Conservation (phyloP, 2,113 vertebrate genomes). For the Aramus guarauna region DNA sequence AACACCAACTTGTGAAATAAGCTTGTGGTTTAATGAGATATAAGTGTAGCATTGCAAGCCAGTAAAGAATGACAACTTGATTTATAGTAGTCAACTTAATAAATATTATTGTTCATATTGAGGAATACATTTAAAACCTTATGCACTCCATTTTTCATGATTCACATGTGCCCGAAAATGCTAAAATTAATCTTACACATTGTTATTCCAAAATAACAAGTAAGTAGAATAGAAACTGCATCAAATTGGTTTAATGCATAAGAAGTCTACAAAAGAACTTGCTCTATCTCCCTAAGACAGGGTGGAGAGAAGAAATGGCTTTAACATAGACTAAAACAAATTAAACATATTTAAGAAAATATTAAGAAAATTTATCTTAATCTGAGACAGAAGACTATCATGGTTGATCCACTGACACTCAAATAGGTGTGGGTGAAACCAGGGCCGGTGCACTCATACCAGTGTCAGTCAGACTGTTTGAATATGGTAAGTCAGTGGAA, state of each 20-base stretch:
- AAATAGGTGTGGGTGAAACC: neutral
- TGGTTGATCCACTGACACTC: neutral
- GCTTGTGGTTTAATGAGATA: neutral
- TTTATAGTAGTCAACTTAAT: neutral
- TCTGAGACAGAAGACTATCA: neutral
- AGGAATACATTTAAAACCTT: neutral
- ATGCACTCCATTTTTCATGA: neutral
- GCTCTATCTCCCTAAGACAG: neutral
- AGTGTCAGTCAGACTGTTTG: neutral
- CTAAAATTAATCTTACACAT: neutral
- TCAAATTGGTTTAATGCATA: neutral
- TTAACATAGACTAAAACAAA: neutral
- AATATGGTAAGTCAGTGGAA: neutral
- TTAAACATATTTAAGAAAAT: neutral
- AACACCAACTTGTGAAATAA: neutral
- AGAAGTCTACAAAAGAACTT: neutral
- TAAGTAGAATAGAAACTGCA: neutral
- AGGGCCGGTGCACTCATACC: neutral
- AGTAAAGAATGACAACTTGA: neutral
- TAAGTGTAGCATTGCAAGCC: neutral
- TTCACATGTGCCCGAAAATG: neutral
- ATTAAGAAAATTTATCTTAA: neutral
- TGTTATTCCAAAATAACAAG: neutral
- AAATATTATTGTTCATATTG: neutral
- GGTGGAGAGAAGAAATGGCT: neutral